Base-by-base conservation (phyloP, 2,113 vertebrate genomes). In the Phoenicopterus ruber region DNA sequence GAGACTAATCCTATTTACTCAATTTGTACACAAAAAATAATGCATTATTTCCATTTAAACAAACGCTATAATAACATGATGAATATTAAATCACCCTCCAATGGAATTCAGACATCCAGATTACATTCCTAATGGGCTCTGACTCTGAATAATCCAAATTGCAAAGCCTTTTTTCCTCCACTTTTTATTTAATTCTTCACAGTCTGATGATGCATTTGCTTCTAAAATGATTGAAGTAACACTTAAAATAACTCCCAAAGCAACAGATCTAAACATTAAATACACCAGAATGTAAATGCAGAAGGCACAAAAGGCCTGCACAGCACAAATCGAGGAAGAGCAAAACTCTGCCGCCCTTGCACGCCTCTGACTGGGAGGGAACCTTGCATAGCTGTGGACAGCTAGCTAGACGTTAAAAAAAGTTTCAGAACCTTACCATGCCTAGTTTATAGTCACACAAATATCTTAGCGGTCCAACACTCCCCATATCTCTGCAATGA, bases 1-100 rank as follows among this genome's bases (percentile, higher is more conserved):
- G 46, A 94, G 20, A 86, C 59, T 91, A 93, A 97, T 92, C 73
- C 42, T 86, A 88, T 93, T 95, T 89, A 91, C 22, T 92, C 66
- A 72, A 78, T 83, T 96, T 69, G 28, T 82, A 95, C 18, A 66
- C 29, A 91, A 88, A 95, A 95, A 92, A 81, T 15, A 93, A 93
- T 13, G 18, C 38, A 90, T 90, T 96, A 42, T 94, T 97, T 96
- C 71, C 28, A 72, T 87, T 94, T 90, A 94, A 96, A 95, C 36
- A 88, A 96, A 94, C 72, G 44, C 21, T 88, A 31, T 55, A 94
- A 94, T 11, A 91, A 86, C 24, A 55, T 11, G 7, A 82, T 44
- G 18, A 91, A 79, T 59, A 90, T 76, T 86, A 94, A 95, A 92
- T 82, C 42, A 70, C n/a, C 76, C 65, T 83, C 52, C 84, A 88